These are phyloP conservation scores for Agapornis roseicollis DNA, from an alignment of 2,113 vertebrate species.

Conservation along the genomic window DNA sequence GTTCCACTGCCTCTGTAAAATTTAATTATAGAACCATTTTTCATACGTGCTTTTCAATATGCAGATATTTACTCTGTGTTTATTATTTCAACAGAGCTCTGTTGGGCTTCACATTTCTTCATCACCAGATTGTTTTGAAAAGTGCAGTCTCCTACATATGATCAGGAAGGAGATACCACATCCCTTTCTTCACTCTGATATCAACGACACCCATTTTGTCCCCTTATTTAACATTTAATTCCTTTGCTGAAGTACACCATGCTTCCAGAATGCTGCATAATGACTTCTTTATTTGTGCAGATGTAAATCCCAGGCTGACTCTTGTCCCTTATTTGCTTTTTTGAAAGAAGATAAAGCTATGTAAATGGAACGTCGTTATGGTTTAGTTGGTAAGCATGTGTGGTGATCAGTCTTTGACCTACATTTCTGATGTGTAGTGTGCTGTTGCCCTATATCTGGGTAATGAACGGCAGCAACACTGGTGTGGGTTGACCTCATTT, in stretches of 20 bases:
- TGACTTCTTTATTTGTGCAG: background rate
- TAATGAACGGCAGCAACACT: background rate
- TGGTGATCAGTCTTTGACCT: conserved; percentile 33
- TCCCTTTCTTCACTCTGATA: background rate
- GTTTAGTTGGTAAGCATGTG: background rate
- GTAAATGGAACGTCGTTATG: background rate
- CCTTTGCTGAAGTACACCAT: background rate
- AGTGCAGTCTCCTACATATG: background rate
- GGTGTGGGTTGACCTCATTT: background rate
- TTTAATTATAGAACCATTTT: background rate
- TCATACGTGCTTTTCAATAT: background rate
- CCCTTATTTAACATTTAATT: background rate
- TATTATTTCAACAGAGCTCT: background rate
- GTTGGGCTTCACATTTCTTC: background rate
- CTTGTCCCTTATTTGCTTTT: background rate
- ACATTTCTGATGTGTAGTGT: background rate
- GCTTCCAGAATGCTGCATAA: background rate
- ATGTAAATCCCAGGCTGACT: background rate
- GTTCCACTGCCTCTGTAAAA: background rate
- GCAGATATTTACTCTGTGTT: conserved; percentile 10
- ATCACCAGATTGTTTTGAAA: background rate
- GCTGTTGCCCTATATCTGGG: conserved; percentile 8
- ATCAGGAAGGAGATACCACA: background rate
- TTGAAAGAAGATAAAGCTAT: conserved; percentile 3
- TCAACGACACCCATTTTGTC: background rate